These are phyloP conservation scores for Phrynosoma platyrhinos DNA, from an alignment of 2,113 vertebrate genomes.

Conservation along the genomic window DNA sequence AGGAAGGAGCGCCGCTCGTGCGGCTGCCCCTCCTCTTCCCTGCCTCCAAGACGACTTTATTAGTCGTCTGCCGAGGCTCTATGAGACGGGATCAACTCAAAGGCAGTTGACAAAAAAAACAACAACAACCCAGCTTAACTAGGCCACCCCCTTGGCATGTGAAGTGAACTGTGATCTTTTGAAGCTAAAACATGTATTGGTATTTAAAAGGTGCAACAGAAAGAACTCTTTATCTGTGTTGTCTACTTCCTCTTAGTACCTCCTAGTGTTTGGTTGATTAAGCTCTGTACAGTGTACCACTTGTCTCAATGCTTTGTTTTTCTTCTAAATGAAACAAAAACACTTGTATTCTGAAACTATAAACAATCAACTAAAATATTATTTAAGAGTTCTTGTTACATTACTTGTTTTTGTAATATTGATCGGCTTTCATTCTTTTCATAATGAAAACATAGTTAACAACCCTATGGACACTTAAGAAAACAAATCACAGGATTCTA, in stretches of 20 bases:
- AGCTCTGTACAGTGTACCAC: neutral
- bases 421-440: neutral
- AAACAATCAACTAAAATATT: neutral
- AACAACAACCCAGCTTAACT: neutral
- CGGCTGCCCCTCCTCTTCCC: no score
- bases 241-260: neutral
- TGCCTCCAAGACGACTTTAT: no score
- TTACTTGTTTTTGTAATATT: slow-evolving; percentile 18
- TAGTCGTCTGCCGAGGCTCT: no score
- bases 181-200: neutral
- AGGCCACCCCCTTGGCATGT: neutral
- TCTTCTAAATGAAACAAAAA: neutral
- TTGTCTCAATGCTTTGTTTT: neutral
- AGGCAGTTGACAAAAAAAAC: neutral
- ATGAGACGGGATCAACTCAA: no score
- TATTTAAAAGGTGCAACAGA: neutral
- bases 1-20: no score
- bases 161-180: neutral
- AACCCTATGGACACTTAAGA: neutral
- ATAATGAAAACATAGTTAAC: neutral
- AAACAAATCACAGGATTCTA: neutral
- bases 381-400: slow-evolving; percentile 15
- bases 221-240: neutral
- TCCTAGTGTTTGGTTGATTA: neutral
- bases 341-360: neutral